Conservation (phyloP, 2,113 vertebrate genomes). For the Gavialis gangeticus region DNA sequence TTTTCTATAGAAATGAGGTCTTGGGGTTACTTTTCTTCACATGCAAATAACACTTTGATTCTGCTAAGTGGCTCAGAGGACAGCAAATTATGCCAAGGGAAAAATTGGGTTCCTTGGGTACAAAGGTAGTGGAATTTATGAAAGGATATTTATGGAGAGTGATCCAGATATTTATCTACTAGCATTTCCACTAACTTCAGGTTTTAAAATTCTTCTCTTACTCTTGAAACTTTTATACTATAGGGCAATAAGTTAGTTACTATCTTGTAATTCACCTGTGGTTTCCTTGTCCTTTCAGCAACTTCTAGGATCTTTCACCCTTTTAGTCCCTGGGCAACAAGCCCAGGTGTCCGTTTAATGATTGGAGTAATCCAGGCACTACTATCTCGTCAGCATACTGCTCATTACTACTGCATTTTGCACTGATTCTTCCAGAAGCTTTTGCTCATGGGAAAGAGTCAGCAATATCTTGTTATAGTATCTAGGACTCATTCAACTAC, state of each 20-base stretch:
- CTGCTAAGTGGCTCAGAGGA: not conserved
- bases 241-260: not conserved
- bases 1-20: not conserved
- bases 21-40: not conserved
- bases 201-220: not conserved
- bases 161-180: not conserved
- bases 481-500: not conserved
- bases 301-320: not conserved
- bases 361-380: not conserved
- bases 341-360: not conserved
- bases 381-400: not conserved
- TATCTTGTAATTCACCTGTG: not conserved
- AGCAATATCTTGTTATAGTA: rapidly evolving
- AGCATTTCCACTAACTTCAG: not conserved
- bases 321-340: not conserved
- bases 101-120: not conserved
- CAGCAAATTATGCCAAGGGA: not conserved
- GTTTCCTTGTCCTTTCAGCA: not conserved
- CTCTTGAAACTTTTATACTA: not conserved
- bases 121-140: not conserved
- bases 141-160: not conserved
- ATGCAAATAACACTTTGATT: not conserved
- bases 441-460: not conserved
- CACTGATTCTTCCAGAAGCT: rapidly evolving
- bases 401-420: not conserved